Base-by-base conservation (phyloP, 1,140 invertebrate species). In the Lerema accius region DNA sequence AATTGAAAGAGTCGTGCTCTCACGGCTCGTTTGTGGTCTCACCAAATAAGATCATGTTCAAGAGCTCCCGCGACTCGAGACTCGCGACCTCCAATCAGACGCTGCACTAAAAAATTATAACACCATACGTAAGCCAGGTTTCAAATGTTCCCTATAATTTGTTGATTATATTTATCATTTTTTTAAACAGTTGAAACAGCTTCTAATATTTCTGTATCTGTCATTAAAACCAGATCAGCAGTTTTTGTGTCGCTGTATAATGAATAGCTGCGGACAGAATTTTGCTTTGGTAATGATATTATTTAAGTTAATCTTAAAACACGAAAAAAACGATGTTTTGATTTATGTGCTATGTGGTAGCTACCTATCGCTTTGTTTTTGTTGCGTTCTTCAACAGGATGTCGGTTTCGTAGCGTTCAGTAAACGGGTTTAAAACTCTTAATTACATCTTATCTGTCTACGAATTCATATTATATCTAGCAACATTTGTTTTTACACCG, bases 181-280 rank as follows among this genome's bases (percentile, higher is more conserved):
- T 39, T 10, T 51, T 7, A 39, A 16, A n/a, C 0, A 50, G 14
- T 16, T n/a, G 15, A 19, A 23, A 11, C 11, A 11, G 49, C 13
- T 40, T 14, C 35, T 53, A 53, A 53, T 53, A 40, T 56, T 53
- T 23, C 35, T 26, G 35, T 6, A 42, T 55, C 17, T 43, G 7
- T 55, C 51, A 56, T 56, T 56, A 56, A 56, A 56, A 56, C 26
- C 40, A 56, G 40, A 56, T 45, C 40, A 56, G 53, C 16, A 32
- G 53, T 56, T 56, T 56, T 45, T 56, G 40, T 43, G 40, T 26
- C 19, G 11, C 39, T 2, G 15, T 5, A 43, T 55, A 55, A 55
- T 55, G 51, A 43, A 55, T 55, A 55, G 39, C 51, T 23, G 51
- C 39, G 42, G 39, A 43, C 39, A 55, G 14, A 42, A 55, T 16